Evolutionary conservation across 2,888 invertebrate species (phyloP).

Genomic region (Loripinus fragilis): DNA sequence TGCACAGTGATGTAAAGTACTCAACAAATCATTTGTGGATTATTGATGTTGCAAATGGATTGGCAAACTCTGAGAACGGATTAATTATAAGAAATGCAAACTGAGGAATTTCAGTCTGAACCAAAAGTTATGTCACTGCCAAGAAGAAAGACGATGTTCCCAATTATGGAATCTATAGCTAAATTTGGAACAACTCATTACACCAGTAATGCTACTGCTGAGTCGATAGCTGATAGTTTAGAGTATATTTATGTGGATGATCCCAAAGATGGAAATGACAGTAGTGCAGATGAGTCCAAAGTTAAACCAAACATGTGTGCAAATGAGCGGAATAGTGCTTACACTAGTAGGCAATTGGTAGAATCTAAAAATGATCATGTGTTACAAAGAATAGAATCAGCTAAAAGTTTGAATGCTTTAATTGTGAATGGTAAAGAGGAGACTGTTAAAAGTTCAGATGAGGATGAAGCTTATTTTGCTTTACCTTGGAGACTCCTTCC

Average conservation of each 20-base stretch:
- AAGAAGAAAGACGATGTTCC: slow-evolving; percentile 41
- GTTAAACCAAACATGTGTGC: slow-evolving; percentile 8
- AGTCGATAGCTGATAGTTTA: slow-evolving; percentile 26
- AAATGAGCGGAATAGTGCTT: slow-evolving; percentile 1
- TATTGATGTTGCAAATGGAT: too few species aligned
- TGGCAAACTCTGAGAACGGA: too few species aligned
- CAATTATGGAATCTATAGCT: slow-evolving; percentile 51
- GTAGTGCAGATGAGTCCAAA: slow-evolving; percentile 53
- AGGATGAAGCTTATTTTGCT: slow-evolving; percentile 51
- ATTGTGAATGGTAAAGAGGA: slow-evolving; percentile 5
- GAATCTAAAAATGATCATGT: background rate
- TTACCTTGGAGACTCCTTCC: slow-evolving; percentile 57
- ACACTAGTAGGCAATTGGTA: background rate
- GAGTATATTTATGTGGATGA: slow-evolving; percentile 58
- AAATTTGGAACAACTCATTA: slow-evolving; percentile 34
- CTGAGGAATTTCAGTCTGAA: too few species aligned
- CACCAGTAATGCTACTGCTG: background rate
- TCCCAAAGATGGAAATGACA: slow-evolving; percentile 59
- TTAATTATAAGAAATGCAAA: too few species aligned
- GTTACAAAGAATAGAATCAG: slow-evolving; percentile 9
- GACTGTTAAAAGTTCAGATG: slow-evolving; percentile 43
- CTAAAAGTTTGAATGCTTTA: slow-evolving; percentile 5
- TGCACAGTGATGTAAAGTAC: too few species aligned
- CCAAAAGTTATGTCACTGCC: background rate
- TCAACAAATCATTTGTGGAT: too few species aligned